A percentile compares a stretch with the other conserved stretches of the same genome.
phyloP scores from a whole-genome alignment of 1,140 invertebrate genomes.

The Drosophila nannoptera region DNA sequence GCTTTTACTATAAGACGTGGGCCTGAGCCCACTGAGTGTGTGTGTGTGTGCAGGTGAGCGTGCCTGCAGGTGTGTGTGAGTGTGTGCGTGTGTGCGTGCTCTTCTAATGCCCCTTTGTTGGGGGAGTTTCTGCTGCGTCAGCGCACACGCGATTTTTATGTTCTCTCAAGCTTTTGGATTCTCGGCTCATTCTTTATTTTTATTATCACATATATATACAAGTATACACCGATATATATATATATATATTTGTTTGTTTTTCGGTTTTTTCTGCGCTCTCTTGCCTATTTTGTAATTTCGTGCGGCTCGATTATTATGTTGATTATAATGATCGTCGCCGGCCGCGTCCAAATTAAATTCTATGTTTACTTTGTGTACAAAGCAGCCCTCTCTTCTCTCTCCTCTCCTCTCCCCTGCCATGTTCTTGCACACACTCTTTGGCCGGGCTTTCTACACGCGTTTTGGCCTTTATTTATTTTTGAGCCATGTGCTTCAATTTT shows the following conservation, averaged over 20 bases:
- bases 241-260: slow-evolving; percentile 12
- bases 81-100: background rate
- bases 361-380: slow-evolving; percentile 54
- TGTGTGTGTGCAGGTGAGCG: background rate
- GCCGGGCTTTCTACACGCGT: slow-evolving; percentile 8
- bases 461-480: slow-evolving; percentile 45
- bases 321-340: slow-evolving; percentile 46
- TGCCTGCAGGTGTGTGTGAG: slow-evolving; percentile 16
- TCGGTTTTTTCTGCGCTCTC: slow-evolving; percentile 13
- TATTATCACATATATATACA: background rate
- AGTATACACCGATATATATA: background rate
- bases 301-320: slow-evolving; percentile 50
- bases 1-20: slow-evolving; percentile 25
- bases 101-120: slow-evolving; percentile 5
- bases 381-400: slow-evolving; percentile 1
- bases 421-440: too few relatives aligned
- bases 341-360: slow-evolving; percentile 53
- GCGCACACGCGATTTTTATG: slow-evolving; percentile 63
- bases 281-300: slow-evolving; percentile 54
- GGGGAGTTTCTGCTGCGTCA: slow-evolving; percentile 67
- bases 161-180: slow-evolving; percentile 24
- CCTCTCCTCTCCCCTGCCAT: background rate
- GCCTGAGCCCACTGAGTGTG: slow-evolving; percentile 1
- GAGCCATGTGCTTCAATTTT: slow-evolving; percentile 63
- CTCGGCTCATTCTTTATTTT: slow-evolving; percentile 7